Evolutionary conservation across 1,140 invertebrate species (phyloP).

Genomic region (Globodera ellingtonae): DNA sequence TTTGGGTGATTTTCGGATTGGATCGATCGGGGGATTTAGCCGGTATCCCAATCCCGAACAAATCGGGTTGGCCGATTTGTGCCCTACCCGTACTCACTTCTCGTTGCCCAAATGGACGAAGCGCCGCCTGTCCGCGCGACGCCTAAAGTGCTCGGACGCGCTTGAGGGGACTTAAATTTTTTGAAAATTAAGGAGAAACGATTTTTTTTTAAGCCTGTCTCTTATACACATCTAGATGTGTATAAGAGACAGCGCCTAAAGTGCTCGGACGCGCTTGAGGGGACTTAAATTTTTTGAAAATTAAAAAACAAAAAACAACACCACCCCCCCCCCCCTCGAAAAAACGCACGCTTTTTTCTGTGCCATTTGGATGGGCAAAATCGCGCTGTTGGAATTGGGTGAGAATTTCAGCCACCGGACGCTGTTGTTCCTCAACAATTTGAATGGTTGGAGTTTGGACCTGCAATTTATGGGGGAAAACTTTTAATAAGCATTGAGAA

Average conservation of each 20-base stretch:
- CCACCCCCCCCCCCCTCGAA: neutral
- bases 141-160: neutral
- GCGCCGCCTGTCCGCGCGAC: neutral
- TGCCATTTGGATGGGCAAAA: slow-evolving; percentile 16
- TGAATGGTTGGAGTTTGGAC: neutral
- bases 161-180: no score
- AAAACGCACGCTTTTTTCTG: neutral
- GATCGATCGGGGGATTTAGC: no score
- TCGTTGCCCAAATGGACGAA: slow-evolving; percentile 21
- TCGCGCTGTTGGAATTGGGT: slow-evolving; percentile 20
- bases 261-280: neutral
- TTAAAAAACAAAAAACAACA: neutral
- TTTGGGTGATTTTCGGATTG: neutral
- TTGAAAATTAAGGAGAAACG: no score
- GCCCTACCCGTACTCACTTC: neutral
- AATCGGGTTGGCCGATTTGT: no score
- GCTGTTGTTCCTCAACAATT: slow-evolving; percentile 22
- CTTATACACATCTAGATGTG: no score
- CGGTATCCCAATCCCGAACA: no score
- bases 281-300: slow-evolving; percentile 3
- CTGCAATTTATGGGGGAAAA: neutral
- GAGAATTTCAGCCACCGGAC: slow-evolving; percentile 26
- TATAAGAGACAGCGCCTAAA: no score
- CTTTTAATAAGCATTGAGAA: no score
- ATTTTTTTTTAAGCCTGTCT: no score